Base-by-base conservation (phyloP, 2,797 vertebrate genomes). In the Acrocephalus scirpaceus region DNA sequence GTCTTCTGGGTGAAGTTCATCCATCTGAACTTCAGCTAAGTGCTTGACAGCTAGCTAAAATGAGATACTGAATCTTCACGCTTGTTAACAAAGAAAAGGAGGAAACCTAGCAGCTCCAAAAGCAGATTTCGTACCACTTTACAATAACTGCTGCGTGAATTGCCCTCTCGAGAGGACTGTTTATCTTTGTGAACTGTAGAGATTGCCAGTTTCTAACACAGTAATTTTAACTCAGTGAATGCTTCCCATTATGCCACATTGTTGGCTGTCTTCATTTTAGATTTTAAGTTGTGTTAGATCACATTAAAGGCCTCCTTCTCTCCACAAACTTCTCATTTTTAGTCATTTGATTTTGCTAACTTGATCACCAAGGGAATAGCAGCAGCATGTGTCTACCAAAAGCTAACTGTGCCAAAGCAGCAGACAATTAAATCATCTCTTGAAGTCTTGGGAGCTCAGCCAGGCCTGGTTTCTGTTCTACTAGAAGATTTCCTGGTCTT, bases 171-270 rank as follows among this genome's bases (percentile, higher is more conserved):
- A 96, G 96, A 84, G 77, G 51, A 84, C 83, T 84, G 0, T 93
- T 96, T 93, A 90, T 95, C 77, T 90, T 73, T 64, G 13, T 85
- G 90, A 97, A 60, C 90, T 92, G 16, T n/a, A 86, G 77, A 92
- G 64, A 72, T 78, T 95, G 70, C 88, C 58, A 70, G 58, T 93
- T 94, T 88, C 76, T 75, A 88, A 84, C 70, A 69, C 2, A 90
- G 88, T 90, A 65, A 86, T 93, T 94, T 92, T 94, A 94, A 78
- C 62, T 86, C 62, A 25, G 71, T 45, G 56, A 72, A 84, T 90
- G 48, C 60, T 32, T 96, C 54, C 51, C 3, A 5, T 76, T 93
- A 70, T 73, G 36, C 62, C 51, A 70, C 69, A 9, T 23, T 74
- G 34, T 86, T 94, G 73, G 12, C 70, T 94, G 51, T 88, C 90